Conservation (phyloP, 2,888 invertebrate species). For the Mechanitis messenoides region DNA sequence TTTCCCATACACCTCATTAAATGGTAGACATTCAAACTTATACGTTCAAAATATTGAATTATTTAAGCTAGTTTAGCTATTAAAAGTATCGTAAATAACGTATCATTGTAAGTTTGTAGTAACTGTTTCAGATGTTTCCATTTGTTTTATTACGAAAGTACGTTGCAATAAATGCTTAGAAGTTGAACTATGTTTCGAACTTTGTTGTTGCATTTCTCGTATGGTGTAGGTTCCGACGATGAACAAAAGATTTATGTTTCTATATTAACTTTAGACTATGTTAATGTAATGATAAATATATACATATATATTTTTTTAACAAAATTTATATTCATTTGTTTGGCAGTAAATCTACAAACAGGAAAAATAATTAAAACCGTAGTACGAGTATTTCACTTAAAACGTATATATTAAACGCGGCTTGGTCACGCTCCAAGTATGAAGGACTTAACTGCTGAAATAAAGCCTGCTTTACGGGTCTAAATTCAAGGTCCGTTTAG, state of each 20-base stretch:
- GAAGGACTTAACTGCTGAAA: slow-evolving; percentile 33
- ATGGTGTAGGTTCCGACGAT: neutral
- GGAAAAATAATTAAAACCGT: slow-evolving; percentile 22
- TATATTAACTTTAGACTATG: neutral
- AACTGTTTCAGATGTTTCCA: slow-evolving; percentile 1
- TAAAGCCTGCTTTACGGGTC: slow-evolving; percentile 28
- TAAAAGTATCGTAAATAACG: slow-evolving; percentile 25
- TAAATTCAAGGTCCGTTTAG: slow-evolving; percentile 22
- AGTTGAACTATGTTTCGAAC: slow-evolving; percentile 3
- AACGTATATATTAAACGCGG: slow-evolving; percentile 24
- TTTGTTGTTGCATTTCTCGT: neutral
- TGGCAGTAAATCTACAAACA: slow-evolving; percentile 15
- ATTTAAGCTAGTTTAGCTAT: slow-evolving; percentile 21
- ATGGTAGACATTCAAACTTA: neutral
- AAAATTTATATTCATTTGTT: slow-evolving; percentile 8
- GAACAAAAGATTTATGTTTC: neutral
- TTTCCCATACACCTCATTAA: neutral
- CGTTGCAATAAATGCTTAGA: slow-evolving; percentile 2
- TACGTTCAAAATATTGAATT: neutral
- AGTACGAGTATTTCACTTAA: slow-evolving; percentile 14
- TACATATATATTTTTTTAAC: neutral
- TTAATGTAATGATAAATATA: neutral
- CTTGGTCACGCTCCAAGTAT: slow-evolving; percentile 36
- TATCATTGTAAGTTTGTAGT: neutral
- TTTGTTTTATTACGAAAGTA: slow-evolving; percentile 5